Evolutionary conservation across 2,113 vertebrate genomes (phyloP), one percentile per base, ranked within the genome.

Genomic region (Lamprologus speciosus): DNA sequence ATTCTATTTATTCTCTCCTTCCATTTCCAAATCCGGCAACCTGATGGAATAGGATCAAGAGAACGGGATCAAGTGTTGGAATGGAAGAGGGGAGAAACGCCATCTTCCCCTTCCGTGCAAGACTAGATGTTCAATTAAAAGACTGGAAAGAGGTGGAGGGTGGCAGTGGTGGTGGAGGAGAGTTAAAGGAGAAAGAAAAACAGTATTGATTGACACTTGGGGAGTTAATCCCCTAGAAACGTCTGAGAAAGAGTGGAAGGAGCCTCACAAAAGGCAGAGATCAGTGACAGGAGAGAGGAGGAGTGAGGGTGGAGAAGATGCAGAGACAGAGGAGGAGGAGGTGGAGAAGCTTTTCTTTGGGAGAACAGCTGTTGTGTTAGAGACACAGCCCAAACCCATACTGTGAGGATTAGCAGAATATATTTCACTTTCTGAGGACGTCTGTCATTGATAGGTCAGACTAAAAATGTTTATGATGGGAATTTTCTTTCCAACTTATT

Each of bases 141-240:
- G 68, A 35, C 63, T 87, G 65, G 45, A 89, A 79, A 78, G 60
- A 65, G 50, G 80, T 57, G 79, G 70, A 31, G 79, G 33, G 53
- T n/a, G 85, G 33, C 2, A 35, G 82, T 60, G 55, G 87, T 14
- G 85, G 47, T 19, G 58, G 84, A 57, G 55, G 87, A 42, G 88
- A 84, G 83, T 86, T 33, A 63, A 82, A 58, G 47, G 57, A 84
- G 85, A 88, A 91, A 92, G 87, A 57, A 88, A 89, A 95, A 91
- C 81, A 88, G 75, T 68, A 89, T 90, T 97, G 96, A 97, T 88
- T 96, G 97, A 97, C 96, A 94, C 88, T 92, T 93, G 89, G 87
- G 90, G 93, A 96, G 95, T 95, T 96, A 95, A 96, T 93, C 91
- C 87, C 84, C 85, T 85, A 84, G 88, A 93, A 93, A 95, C 94